Evolutionary conservation across 2,797 vertebrate species (phyloP).

Genomic region (Bucorvus abyssinicus): DNA sequence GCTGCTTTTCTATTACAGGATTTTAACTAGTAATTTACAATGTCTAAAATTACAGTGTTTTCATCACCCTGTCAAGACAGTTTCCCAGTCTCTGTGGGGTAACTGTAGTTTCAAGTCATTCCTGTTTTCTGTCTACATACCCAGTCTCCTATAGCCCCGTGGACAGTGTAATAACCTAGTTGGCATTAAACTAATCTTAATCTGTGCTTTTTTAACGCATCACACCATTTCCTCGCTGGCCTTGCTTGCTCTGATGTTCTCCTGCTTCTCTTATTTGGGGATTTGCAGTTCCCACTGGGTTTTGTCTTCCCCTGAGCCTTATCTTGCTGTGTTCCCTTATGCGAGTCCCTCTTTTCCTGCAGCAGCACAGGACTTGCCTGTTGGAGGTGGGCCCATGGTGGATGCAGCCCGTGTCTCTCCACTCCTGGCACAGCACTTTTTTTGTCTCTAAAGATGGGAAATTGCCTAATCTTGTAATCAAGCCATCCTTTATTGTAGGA

Average conservation of each 20-base stretch:
- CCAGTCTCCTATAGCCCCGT: not conserved
- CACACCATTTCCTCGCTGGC: not conserved
- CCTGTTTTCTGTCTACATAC: not conserved
- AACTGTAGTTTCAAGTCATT: not conserved
- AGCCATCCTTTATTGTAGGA: not conserved
- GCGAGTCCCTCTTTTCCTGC: rapidly evolving
- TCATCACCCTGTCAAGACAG: slow-evolving; percentile 16
- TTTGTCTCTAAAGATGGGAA: not conserved
- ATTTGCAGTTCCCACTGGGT: not conserved
- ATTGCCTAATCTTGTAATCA: not conserved
- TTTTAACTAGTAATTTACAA: slow-evolving; percentile 22
- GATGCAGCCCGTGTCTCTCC: not conserved
- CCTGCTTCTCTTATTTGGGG: not conserved
- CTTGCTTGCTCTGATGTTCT: not conserved
- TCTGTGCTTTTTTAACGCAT: not conserved
- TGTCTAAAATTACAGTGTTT: slow-evolving; percentile 11
- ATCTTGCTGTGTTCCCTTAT: not conserved
- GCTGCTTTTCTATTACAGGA: not conserved
- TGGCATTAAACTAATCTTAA: not conserved
- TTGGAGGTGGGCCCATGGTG: rapidly evolving
- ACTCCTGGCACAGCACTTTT: not conserved
- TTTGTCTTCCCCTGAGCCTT: not conserved
- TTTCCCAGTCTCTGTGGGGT: not conserved
- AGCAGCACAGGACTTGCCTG: rapidly evolving
- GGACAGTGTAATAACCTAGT: not conserved